A percentile compares a stretch with the other conserved stretches of the same genome.
Evolutionary conservation across 2,113 vertebrate species (phyloP).

Genomic region (Rattus norvegicus): GRCr8 NC_086033.1:26527001-26527500

Average conservation of each 20-base stretch:
- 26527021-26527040: not conserved
- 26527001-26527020: not conserved
- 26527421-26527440: not conserved
- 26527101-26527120: not conserved
- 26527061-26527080: not conserved
- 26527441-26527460: not conserved
- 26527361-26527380: not conserved
- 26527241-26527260: not conserved
- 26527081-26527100: not conserved
- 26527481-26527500: not conserved
- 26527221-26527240: not conserved
- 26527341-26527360: not conserved
- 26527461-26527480: not conserved
- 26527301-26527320: not conserved
- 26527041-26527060: not conserved
- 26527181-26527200: not conserved
- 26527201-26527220: not conserved
- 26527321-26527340: not conserved
- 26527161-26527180: not conserved
- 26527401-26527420: not conserved
- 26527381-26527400: not conserved
- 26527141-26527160: not conserved
- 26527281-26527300: not conserved
- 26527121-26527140: not conserved
- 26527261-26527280: not conserved